A percentile compares a stretch with the other conserved stretches of the same genome.
These are phyloP conservation scores for Triplophysa bombifrons DNA, from an alignment of 2,797 vertebrate genomes.

Conservation along the genomic window DNA sequence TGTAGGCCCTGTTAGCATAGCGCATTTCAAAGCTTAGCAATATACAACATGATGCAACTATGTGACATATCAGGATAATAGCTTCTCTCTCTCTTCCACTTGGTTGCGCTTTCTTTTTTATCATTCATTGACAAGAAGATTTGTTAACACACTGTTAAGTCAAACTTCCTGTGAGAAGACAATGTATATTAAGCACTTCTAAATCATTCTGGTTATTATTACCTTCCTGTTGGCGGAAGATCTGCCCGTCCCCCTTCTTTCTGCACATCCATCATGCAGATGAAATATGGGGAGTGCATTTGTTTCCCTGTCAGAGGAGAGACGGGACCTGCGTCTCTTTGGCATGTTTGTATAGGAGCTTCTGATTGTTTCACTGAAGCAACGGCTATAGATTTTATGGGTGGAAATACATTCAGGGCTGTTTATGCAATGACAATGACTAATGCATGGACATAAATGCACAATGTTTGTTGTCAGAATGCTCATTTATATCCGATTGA, in stretches of 20 bases:
- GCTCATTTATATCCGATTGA: conserved; percentile 11
- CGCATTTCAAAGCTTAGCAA: neutral
- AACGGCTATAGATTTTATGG: conserved; percentile 27
- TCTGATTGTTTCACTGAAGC: conserved; percentile 18
- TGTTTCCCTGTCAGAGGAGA: conserved; percentile 45
- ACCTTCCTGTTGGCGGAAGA: conserved; percentile 33
- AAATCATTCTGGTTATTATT: conserved; percentile 48
- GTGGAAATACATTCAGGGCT: conserved; percentile 19
- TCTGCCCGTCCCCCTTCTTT: conserved; percentile 19
- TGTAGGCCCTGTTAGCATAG: conserved; percentile 1
- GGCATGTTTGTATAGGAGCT: conserved; percentile 30
- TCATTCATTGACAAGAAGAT: conserved; percentile 11
- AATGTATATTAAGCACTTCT: conserved; percentile 30
- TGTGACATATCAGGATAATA: conserved; percentile 37
- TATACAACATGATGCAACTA: conserved; percentile 46
- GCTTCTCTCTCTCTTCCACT: neutral
- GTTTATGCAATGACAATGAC: conserved; percentile 16
- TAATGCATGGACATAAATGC: neutral
- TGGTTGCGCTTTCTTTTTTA: neutral
- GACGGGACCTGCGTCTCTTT: conserved; percentile 28
- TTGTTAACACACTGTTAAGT: conserved; percentile 29
- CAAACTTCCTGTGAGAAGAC: conserved; percentile 24
- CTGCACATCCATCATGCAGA: conserved; percentile 50
- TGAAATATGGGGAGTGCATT: conserved; percentile 39
- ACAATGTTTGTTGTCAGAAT: conserved; percentile 5